Evolutionary conservation across 2,888 invertebrate genomes (phyloP), one percentile per base, ranked within the genome.

Genomic region (Listrodromus nycthemerus): DNA sequence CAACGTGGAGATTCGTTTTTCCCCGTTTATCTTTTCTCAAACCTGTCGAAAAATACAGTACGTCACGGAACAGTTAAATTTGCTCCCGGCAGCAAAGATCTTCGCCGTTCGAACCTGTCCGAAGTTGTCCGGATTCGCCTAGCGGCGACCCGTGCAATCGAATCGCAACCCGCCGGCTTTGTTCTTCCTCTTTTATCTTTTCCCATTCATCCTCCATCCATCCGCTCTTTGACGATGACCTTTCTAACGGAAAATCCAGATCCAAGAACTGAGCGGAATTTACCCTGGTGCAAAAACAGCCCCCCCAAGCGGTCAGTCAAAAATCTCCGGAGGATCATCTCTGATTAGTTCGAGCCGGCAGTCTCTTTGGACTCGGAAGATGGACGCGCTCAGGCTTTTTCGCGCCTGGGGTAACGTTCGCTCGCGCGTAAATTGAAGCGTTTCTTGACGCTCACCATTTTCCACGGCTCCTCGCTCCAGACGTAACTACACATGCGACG

Each of bases 181-280:
- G 13, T 58, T 58, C 16, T 58, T 37, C 37, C 8, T 10, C 33
- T n/a, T 16, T 75, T 61, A 50, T 67, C 75, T 30, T 52, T 41
- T 75, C 63, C 41, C 27, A 50, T 69, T 73, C 55, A 48, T 8
- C 1, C 33, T 37, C 33, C n/a, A 19, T 37, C n/a, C 21, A n/a
- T 65, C 65, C 33, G 30, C 61, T 16, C 30, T 19, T 37, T 19
- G 21, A 16, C 37, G 10, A 48, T 52, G 63, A 37, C 70, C 48
- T 45, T 5, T 74, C 50, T 71, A 81, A 81, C 81, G 81, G 76
- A 61, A 63, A 70, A 21, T 33, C 13, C 63, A 41, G 37, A 69
- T 41, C 30, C 65, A 55, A 70, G 41, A 70, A 70, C 63, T 41
- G 24, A 70, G 69, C 70, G 81, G 81, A 81, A 81, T 76, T 76